A percentile compares a stretch with the other conserved stretches of the same genome.
phyloP scores from a whole-genome alignment of 2,113 vertebrate genomes.

The Myotis lucifugus region DNA sequence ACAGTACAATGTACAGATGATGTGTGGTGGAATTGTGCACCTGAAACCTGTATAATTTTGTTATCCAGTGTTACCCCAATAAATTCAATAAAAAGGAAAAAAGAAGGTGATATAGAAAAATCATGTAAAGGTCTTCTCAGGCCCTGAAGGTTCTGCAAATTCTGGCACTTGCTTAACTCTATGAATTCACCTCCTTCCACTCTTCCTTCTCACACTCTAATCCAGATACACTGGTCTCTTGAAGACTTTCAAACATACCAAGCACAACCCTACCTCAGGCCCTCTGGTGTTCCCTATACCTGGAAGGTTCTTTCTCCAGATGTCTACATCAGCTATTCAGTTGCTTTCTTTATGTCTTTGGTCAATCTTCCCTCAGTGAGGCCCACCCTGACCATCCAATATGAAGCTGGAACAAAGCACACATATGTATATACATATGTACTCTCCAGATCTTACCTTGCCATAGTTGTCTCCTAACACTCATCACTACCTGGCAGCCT shows the following conservation, averaged over 20 bases:
- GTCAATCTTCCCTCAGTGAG: neutral
- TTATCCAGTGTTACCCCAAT: neutral
- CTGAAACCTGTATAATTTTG: neutral
- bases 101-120: neutral
- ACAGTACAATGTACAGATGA: neutral
- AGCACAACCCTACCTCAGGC: neutral
- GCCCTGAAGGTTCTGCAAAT: neutral
- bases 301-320: neutral
- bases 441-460: neutral
- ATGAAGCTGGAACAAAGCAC: neutral
- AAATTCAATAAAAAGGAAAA: neutral
- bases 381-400: neutral
- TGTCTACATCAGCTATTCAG: neutral
- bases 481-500: neutral
- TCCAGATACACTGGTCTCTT: neutral
- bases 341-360: neutral
- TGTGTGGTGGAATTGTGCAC: neutral
- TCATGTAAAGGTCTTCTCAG: neutral
- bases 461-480: neutral
- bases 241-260: neutral
- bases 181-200: neutral
- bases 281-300: neutral
- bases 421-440: rapidly evolving
- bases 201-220: neutral
- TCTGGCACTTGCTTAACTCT: neutral